phyloP scores from a whole-genome alignment of 23 tunicate species.

The Aplidium turbinatum region DNA sequence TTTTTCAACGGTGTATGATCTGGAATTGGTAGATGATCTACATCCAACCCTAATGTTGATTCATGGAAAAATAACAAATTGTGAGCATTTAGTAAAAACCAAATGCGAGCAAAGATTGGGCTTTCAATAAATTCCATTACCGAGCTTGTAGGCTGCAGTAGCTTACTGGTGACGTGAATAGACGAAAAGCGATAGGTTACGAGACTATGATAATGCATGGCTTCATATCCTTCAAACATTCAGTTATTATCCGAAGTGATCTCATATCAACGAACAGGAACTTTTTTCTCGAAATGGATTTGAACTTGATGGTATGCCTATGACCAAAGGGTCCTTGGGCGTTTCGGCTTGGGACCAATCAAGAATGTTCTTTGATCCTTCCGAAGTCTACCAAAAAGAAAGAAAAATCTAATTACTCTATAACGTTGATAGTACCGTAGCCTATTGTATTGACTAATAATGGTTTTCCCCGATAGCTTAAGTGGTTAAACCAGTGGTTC shows the following conservation, averaged over 20 bases:
- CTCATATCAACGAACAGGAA: constrained; percentile 45
- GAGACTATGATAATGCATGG: background rate
- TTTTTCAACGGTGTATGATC: no score
- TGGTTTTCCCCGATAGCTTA: no score
- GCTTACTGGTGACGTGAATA: background rate
- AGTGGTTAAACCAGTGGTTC: no score
- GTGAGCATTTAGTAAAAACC: no score
- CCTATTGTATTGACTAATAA: background rate
- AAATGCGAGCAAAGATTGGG: no score
- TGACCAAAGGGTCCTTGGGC: constrained; percentile 58
- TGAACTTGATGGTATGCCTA: constrained; percentile 63
- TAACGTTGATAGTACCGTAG: background rate
- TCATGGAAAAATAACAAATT: no score
- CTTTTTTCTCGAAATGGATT: constrained; percentile 77
- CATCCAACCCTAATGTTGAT: no score
- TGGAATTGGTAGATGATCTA: no score
- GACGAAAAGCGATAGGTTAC: background rate
- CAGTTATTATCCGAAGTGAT: background rate
- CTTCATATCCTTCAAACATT: background rate
- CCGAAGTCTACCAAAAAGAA: constrained; percentile 49
- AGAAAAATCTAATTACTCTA: background rate
- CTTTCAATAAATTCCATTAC: no score
- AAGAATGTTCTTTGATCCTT: constrained; percentile 53
- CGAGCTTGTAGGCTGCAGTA: background rate
- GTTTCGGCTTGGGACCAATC: constrained; percentile 32